Base-by-base conservation (phyloP, 2,888 invertebrate species). In the Podabrus alpinus region DNA sequence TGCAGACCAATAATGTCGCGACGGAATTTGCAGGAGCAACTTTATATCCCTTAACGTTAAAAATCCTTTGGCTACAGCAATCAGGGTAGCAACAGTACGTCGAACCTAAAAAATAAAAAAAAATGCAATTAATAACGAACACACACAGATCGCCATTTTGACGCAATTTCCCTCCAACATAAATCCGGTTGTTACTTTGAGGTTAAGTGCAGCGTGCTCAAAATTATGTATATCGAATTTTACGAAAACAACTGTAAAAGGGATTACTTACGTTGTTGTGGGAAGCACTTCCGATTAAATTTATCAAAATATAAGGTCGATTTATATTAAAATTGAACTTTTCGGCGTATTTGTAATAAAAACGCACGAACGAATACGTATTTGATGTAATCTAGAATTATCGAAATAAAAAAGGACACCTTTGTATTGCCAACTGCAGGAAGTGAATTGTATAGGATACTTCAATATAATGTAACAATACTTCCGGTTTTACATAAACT, bases 1-100 rank as follows among this genome's bases (percentile, higher is more conserved):
- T 15, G 88, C 79, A 81, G 88, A 82, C 95, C 95, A 96, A 72
- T 90, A 92, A 69, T 92, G 84, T 81, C 91, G 90, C 0, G 92
- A 92, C 0, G 96, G 96, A 62, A 94, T 89, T 84, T 94, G 93
- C 71, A 96, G 88, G 94, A 96, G 94, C 81, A 91, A 89, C 84
- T 91, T 90, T 74, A 96, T 88, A 82, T 94, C 92, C 79, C 90
- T 89, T 64, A 90, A 87, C 29, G 90, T 89, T 66, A 95, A 85
- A 80, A 86, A 88, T 69, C 92, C 92, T 76, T 86, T 85, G 7
- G 92, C 94, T 1, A 92, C 90, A 5, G 90, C 89, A 69, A 94
- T 85, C 64, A 95, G 83, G 4, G 92, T 86, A 61, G 92, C 93
- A 72, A 95, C 90, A 85, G 94, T 95, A 74, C 95, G 92, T 69